A percentile compares a stretch with the other conserved stretches of the same genome.
Conservation (phyloP, 37 sponge, comb jelly and placozoan species). For the Theonella swinhoei region DNA sequence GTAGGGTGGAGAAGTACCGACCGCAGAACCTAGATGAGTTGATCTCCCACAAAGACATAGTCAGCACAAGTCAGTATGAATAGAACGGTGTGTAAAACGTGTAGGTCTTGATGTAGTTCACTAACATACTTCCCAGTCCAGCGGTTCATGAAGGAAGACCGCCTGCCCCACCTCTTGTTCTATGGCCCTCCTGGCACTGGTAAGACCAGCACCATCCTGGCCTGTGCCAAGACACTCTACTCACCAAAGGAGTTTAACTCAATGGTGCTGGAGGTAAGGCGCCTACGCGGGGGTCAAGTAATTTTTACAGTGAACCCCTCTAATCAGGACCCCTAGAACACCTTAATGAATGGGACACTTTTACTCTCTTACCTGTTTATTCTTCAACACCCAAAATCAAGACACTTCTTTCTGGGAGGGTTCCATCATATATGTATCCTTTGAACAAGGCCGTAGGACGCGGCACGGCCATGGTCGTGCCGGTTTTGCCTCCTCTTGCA, state of each 20-base stretch:
- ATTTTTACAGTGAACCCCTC: too few species aligned
- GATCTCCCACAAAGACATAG: slow-evolving; percentile 96
- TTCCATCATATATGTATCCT: too few species aligned
- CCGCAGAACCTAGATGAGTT: slow-evolving; percentile 88
- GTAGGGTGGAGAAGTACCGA: slow-evolving; percentile 98
- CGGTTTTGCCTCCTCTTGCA: too few species aligned
- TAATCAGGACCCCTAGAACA: too few species aligned
- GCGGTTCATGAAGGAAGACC: slow-evolving; percentile 85
- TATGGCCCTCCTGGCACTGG: slow-evolving; percentile 99
- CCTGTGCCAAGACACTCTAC: slow-evolving; percentile 89
- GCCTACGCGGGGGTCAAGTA: too few species aligned
- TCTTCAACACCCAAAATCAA: too few species aligned
- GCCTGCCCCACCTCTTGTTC: slow-evolving; percentile 94
- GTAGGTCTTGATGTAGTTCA: not conserved
- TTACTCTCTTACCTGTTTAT: too few species aligned
- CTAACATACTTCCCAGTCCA: too few species aligned
- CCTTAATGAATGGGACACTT: too few species aligned
- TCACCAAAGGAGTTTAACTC: slow-evolving; percentile 79
- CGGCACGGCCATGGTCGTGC: too few species aligned
- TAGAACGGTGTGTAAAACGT: not conserved
- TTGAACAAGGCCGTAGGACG: too few species aligned
- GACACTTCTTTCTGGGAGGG: too few species aligned
- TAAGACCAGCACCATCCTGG: slow-evolving; percentile 96
- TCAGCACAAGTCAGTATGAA: slow-evolving; percentile 77
- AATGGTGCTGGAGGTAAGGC: slow-evolving; percentile 97